Evolutionary conservation across 1,140 invertebrate genomes (phyloP).

Genomic region (Euura lappo): DNA sequence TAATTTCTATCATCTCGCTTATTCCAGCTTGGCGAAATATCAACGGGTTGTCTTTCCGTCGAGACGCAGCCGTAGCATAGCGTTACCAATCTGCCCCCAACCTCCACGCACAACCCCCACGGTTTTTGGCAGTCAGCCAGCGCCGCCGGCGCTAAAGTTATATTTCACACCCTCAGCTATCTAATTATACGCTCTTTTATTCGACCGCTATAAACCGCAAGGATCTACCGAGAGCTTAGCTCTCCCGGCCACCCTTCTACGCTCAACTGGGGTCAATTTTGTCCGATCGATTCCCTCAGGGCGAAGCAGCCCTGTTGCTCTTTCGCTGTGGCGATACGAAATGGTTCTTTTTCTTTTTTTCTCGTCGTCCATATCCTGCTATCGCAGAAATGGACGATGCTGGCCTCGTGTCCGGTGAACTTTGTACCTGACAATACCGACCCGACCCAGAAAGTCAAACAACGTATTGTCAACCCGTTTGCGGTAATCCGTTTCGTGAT

Average conservation of each 20-base stretch:
- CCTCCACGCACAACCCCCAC: background rate
- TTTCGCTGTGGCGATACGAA: no score
- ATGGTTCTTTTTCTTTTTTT: no score
- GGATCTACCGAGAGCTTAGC: background rate
- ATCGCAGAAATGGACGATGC: no score
- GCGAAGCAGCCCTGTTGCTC: background rate
- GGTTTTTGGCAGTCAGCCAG: background rate
- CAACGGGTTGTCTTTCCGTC: no score
- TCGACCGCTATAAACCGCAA: background rate
- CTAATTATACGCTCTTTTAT: background rate
- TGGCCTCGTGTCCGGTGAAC: no score
- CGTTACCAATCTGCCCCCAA: background rate
- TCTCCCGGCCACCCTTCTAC: background rate
- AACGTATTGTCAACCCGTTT: background rate
- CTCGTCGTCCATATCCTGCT: no score
- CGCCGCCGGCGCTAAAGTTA: background rate
- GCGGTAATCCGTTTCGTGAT: background rate
- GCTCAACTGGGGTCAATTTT: background rate
- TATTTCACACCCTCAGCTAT: conserved; percentile 2
- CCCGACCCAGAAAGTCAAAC: no score
- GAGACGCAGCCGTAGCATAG: background rate
- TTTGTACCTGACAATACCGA: no score
- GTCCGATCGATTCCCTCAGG: background rate
- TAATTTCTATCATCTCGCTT: background rate
- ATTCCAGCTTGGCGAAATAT: background rate